Conservation (phyloP, 2,113 vertebrate species). For the Brevimyrus niger region DNA sequence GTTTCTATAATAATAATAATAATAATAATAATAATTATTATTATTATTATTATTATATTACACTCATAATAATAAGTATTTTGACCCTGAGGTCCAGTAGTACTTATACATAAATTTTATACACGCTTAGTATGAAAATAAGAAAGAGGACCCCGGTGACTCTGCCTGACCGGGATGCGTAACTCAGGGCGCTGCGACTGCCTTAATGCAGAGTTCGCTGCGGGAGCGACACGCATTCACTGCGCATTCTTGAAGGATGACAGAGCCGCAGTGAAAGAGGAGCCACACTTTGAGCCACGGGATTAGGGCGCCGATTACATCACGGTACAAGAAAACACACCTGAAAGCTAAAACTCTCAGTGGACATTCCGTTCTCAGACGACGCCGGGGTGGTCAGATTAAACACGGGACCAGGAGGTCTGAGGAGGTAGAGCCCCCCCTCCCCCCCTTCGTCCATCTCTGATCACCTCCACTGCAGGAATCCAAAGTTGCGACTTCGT, state of each 20-base stretch:
- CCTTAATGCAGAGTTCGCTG: not conserved
- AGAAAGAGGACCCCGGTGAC: not conserved
- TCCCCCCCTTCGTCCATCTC: not conserved
- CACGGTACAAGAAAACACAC: not conserved
- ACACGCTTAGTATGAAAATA: not conserved
- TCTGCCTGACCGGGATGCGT: not conserved
- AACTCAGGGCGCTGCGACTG: not conserved
- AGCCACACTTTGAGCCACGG: not conserved
- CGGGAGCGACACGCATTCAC: not conserved
- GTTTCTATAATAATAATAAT: not conserved
- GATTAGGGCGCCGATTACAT: conserved; percentile 6
- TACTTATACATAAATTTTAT: not conserved
- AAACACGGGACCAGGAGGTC: not conserved
- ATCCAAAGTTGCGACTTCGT: not conserved
- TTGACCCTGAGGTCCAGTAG: not conserved
- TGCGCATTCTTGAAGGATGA: not conserved
- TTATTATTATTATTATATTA: no score
- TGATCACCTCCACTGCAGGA: not conserved
- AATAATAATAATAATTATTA: not conserved
- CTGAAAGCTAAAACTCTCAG: not conserved
- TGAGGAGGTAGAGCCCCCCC: not conserved
- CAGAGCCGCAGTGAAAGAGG: not conserved
- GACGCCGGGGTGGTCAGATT: not conserved
- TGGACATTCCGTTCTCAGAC: not conserved
- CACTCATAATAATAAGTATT: not conserved